Conservation (phyloP, 2,797 vertebrate genomes). For the Acipenser oxyrinchus region DNA sequence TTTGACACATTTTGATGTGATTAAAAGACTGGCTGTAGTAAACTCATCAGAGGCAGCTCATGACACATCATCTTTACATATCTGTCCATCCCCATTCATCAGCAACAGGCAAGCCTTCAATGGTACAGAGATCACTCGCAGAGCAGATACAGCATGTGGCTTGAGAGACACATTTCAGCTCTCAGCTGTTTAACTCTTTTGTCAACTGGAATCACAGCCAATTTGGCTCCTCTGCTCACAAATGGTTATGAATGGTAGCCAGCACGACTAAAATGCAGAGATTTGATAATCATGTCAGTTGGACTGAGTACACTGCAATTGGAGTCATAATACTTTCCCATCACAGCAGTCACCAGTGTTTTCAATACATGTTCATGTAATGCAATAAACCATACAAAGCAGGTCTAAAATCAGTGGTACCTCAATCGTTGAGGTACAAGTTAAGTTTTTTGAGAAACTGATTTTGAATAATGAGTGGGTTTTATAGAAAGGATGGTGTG, state of each 20-base stretch:
- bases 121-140: conserved; percentile 40
- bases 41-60: conserved; percentile 45
- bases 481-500: too few relatives aligned
- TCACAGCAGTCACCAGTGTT: too few relatives aligned
- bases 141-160: conserved; percentile 20
- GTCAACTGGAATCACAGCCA: conserved; percentile 21
- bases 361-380: too few relatives aligned
- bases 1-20: conserved; percentile 49
- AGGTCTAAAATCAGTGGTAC: too few relatives aligned
- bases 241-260: not conserved
- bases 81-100: conserved; percentile 48
- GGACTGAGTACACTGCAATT: too few relatives aligned
- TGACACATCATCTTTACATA: conserved; percentile 57
- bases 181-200: conserved; percentile 37
- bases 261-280: too few relatives aligned
- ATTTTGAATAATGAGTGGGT: too few relatives aligned
- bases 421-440: too few relatives aligned
- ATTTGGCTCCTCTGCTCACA: not conserved
- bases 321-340: not conserved
- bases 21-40: conserved; percentile 43
- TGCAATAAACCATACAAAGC: too few relatives aligned
- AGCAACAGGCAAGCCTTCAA: conserved; percentile 27
- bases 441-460: too few relatives aligned
- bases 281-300: too few relatives aligned
- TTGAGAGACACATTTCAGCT: conserved; percentile 18